Percentiles rank a stretch among this genome's conserved stretches.
Conservation (phyloP, 2,888 invertebrate species). For the Tachina grossa region DNA sequence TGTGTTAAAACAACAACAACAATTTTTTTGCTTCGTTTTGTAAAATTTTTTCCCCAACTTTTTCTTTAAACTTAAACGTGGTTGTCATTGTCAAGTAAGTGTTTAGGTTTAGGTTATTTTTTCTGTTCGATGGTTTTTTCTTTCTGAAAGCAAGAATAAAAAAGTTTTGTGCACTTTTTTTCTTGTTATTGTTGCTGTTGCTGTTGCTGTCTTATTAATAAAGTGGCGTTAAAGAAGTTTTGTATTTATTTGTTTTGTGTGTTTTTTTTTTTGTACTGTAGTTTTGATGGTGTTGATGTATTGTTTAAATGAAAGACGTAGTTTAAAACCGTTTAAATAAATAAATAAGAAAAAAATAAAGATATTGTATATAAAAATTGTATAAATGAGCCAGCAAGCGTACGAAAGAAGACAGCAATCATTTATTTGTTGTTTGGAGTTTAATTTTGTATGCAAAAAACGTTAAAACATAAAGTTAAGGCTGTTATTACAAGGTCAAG, state of each 20-base stretch:
- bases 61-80: slow-evolving; percentile 68
- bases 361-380: slow-evolving; percentile 75
- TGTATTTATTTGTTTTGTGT: slow-evolving; percentile 52
- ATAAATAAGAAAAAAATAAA: slow-evolving; percentile 71
- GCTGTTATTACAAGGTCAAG: slow-evolving; percentile 72
- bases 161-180: slow-evolving; percentile 61
- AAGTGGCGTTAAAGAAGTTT: slow-evolving; percentile 71
- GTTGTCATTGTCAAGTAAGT: slow-evolving; percentile 72
- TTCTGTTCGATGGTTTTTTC: slow-evolving; percentile 40
- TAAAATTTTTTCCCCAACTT: slow-evolving; percentile 49
- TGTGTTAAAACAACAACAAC: slow-evolving; percentile 58
- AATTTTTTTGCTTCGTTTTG: slow-evolving; percentile 38
- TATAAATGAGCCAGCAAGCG: slow-evolving; percentile 61
- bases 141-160: neutral
- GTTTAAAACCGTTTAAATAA: slow-evolving; percentile 69
- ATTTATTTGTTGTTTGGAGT: slow-evolving; percentile 60
- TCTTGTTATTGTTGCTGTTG: slow-evolving; percentile 28
- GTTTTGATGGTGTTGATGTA: slow-evolving; percentile 64
- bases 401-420: slow-evolving; percentile 58
- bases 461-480: slow-evolving; percentile 76
- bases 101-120: slow-evolving; percentile 62
- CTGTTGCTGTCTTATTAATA: slow-evolving; percentile 62
- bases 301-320: slow-evolving; percentile 66
- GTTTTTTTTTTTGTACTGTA: slow-evolving; percentile 47
- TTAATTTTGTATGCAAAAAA: slow-evolving; percentile 81